These are phyloP conservation scores for Dendropsophus ebraccatus DNA, from an alignment of 2,113 vertebrate species.

Conservation along the genomic window DNA sequence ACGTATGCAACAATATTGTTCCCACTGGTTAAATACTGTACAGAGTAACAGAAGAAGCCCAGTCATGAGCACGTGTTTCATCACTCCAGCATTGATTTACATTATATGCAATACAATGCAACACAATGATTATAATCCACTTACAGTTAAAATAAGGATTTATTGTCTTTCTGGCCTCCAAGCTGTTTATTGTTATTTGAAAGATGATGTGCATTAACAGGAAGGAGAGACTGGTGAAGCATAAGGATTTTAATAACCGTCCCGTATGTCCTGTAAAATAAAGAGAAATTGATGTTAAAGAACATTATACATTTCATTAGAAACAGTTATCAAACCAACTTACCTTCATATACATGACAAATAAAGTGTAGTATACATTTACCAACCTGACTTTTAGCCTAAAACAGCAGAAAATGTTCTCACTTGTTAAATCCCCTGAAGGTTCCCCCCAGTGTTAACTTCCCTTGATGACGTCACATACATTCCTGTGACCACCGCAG, in stretches of 20 bases:
- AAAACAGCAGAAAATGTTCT: too few relatives aligned
- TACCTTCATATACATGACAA: neutral
- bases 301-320: neutral
- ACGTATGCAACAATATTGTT: too few relatives aligned
- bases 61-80: neutral
- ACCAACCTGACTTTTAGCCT: neutral
- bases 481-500: too few relatives aligned
- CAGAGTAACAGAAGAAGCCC: neutral
- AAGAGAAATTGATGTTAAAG: neutral
- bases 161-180: conserved; percentile 83
- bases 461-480: too few relatives aligned
- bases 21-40: neutral
- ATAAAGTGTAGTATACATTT: neutral
- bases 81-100: neutral
- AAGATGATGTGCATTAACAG: conserved; percentile 94
- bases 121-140: conserved; percentile 67
- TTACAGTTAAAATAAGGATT: conserved; percentile 88
- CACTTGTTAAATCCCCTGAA: too few relatives aligned
- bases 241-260: conserved; percentile 91
- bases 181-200: conserved; percentile 93
- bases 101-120: neutral
- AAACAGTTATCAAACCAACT: neutral
- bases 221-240: conserved; percentile 93
- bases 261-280: conserved; percentile 90
- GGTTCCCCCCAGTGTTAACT: too few relatives aligned